Conservation (phyloP, 2,888 invertebrate species). For the Dioctria linearis region DNA sequence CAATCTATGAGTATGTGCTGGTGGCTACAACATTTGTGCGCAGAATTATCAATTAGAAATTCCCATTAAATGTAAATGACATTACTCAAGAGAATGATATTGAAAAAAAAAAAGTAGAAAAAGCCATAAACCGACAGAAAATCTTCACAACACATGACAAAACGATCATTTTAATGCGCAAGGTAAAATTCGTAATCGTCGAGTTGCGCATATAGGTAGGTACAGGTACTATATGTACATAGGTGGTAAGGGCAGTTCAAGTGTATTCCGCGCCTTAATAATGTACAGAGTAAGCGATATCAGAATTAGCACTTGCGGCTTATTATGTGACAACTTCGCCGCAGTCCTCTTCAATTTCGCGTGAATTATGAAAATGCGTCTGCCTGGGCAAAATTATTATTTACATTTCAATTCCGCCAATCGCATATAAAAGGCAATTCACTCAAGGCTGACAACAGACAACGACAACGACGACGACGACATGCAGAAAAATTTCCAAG, state of each 20-base stretch:
- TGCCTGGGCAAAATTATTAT: neutral
- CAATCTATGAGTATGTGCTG: neutral
- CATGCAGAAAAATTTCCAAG: slow-evolving; percentile 17
- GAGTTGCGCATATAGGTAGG: neutral
- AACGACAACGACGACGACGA: too few species aligned
- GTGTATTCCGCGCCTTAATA: neutral
- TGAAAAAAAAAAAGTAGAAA: neutral
- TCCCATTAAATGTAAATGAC: neutral
- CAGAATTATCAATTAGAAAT: slow-evolving; percentile 49
- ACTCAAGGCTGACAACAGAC: slow-evolving; percentile 15
- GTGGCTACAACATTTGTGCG: slow-evolving; percentile 32
- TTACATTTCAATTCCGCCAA: slow-evolving; percentile 14
- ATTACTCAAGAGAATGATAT: neutral
- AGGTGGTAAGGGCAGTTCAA: neutral
- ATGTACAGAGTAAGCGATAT: neutral
- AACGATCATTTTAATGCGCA: neutral
- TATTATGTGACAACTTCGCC: slow-evolving; percentile 2
- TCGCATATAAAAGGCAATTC: neutral
- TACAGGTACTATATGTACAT: too few species aligned
- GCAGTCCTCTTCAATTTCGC: neutral
- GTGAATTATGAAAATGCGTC: slow-evolving; percentile 13
- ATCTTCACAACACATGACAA: neutral
- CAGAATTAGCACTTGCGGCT: neutral
- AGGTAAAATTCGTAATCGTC: slow-evolving; percentile 19
- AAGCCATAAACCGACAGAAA: too few species aligned